Evolutionary conservation across 2,797 vertebrate genomes (phyloP), one percentile per base, ranked within the genome.

Genomic region (Enteromius anoplus): DNA sequence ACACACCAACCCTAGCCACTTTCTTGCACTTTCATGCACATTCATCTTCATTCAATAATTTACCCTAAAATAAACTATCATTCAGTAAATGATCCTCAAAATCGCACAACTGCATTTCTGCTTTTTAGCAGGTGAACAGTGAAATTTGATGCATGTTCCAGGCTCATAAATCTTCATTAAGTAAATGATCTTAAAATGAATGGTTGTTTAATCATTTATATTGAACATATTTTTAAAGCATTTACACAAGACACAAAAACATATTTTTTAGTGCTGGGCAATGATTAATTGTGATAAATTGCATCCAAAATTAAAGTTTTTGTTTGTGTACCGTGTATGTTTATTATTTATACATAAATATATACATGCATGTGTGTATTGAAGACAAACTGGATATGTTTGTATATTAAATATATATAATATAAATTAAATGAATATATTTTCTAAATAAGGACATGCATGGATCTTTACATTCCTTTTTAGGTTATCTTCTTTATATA

Each of bases 1-100:
- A 23, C 94, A 32, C 29, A n/a, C 23, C 42, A 64, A 51, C 45
- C 19, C 29, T 34, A 1, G 62, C 62, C 62, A 34, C 29, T 19
- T 65, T 65, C 15, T 9, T 65, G 29, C 62, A 65, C 26, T 34
- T 21, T 71, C 14, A 32, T 19, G 68, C 26, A 21, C 32, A 29
- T 79, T 51, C 15, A 66, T 78, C 45, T 49, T 32, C 2, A 47
- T 66, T 66, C 8, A 55, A 51, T 3, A 70, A 40, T 55, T 21
- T 1, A 19, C 60, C n/a, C 21, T 75, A 76, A 76, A 60, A 75
- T 55, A 55, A 21, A 51, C 11, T 5, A 29, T 32, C 15, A 11
- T 53, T 72, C 17, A 72, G 12, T 51, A 72, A 51, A 32, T 72
- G 29, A 5, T 72, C 4, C 2, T 49, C 32, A 72, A 51, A 51